These are phyloP conservation scores for Myoxocephalus aenaeus DNA, from an alignment of 2,797 vertebrate genomes.

Conservation along the genomic window DNA sequence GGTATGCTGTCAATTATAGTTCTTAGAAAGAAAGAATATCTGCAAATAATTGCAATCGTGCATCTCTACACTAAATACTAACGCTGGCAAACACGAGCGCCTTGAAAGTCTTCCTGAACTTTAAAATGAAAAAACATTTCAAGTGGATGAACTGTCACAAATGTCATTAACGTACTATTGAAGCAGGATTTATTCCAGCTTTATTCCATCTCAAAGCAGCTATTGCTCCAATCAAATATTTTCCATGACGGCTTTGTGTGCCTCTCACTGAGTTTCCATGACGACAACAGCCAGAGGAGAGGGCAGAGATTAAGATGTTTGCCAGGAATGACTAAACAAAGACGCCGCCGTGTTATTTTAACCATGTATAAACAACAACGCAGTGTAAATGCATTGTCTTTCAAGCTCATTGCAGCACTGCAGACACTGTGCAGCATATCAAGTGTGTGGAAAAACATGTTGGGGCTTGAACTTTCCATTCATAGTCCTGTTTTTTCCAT, in stretches of 20 bases:
- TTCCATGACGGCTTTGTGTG: conserved; percentile 26
- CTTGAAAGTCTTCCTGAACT: not conserved
- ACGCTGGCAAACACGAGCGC: not conserved
- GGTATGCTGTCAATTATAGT: not conserved
- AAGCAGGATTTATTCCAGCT: not conserved
- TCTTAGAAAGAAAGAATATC: not conserved
- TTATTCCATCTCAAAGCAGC: too few relatives aligned
- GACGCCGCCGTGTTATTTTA: conserved; percentile 45
- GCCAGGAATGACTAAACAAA: conserved; percentile 62
- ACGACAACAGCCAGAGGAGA: conserved; percentile 36
- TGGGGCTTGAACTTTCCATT: not conserved
- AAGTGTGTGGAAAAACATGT: not conserved
- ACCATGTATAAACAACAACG: conserved; percentile 45
- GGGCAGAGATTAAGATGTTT: conserved; percentile 42
- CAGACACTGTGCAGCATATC: not conserved
- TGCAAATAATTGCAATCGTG: not conserved
- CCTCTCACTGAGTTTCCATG: conserved; percentile 53
- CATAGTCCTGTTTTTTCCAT: not conserved
- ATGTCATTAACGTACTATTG: not conserved
- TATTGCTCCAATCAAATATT: conserved; percentile 16
- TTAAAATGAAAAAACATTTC: not conserved
- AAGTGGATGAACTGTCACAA: not conserved
- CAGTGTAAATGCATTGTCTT: conserved; percentile 8
- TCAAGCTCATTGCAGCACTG: not conserved
- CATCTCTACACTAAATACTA: not conserved